Evolutionary conservation across 2,888 invertebrate species (phyloP), one percentile per base, ranked within the genome.

Genomic region (Quadriops clusia): DNA sequence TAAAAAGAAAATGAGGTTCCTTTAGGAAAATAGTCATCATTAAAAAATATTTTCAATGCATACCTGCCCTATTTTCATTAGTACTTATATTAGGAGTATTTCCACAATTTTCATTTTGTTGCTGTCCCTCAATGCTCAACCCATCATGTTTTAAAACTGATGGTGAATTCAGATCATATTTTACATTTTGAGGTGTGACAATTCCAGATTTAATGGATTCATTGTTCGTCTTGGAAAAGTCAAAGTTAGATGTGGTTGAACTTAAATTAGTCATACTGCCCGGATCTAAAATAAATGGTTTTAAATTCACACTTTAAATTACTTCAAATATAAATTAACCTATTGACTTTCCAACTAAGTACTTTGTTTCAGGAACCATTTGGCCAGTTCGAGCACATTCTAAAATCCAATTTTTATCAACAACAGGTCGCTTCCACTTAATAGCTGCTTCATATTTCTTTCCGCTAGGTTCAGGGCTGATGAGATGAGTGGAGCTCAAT

Each of bases 391-490:
- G 50, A 8, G 73, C 77, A 55, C 87, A 87, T 14, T 70, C 68
- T 23, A 80, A 50, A 27, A 91, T 53, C 91, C 91, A 93, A 6
- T 72, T 62, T 6, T 77, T 75, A 0, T 58, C 71, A 1, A 93
- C 78, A 2, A 82, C 82, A 0, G 89, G 90, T 33, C 87, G 62
- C 7, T 72, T 71, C 94, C 93, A 94, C 54, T 83, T 85, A 0
- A 80, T 47, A 0, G 86, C 84, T 0, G 89, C 90, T 21, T 65
- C 64, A 52, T 83, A 84, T 53, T 91, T 94, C 44, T 80, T 81
- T 0, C 90, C 89, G 11, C 65, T 64, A 0, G 84, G 65, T 1
- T 65, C 64, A 4, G 77, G 74, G 40, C 83, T 84, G 3, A 94
- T 63, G 0, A 94, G 64, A 55, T 94, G 83, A 0, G 93, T 91